Evolutionary conservation across 2,113 vertebrate species (phyloP), one percentile per base, ranked within the genome.

Genomic region (Irena cyanogastra): DNA sequence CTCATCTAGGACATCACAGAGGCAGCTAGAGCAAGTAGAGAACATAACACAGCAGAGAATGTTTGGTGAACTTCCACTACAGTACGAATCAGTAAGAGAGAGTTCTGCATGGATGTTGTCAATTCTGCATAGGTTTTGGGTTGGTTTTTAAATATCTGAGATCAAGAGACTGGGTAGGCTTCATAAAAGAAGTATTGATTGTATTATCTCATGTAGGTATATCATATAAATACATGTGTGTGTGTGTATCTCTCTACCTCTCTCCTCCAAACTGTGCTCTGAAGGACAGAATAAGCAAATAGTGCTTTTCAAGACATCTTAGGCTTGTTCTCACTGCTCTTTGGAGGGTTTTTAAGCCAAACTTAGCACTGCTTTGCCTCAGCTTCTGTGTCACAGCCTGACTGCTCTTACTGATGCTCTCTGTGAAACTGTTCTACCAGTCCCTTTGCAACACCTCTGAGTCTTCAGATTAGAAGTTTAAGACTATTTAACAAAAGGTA

Each of bases 401-500:
- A 27, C 45, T 59, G 54, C 50, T 83, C 50, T 27, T 20, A 87
- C 3, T 33, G n/a, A 71, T 17, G 18, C 8, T 72, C n/a, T 53
- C 39, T 10, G 2, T 1, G 2, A 19, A 83, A 26, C 22, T 66
- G 57, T 23, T 18, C 28, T 39, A 19, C 16, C 6, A 1, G 3
- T 68, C 41, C 18, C 16, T 76, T 50, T 24, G 11, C 30, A 80
- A 49, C 3, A 35, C 3, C 37, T 96, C 37, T 26, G 22, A 83
- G 31, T n/a, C 39, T 86, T 71, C 3, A 14, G 23, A 80, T 22
- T 17, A 31, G 33, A 85, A 86, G 13, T 5, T 1, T 24, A 71
- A 78, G 11, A 31, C 7, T 4, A 6, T 17, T 26, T 44, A 63
- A 81, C 2, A 5, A 64, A 54, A 3, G 11, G 9, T 11, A 64